Evolutionary conservation across 2,888 invertebrate species (phyloP).

Genomic region (Drosophila mercatorum): DNA sequence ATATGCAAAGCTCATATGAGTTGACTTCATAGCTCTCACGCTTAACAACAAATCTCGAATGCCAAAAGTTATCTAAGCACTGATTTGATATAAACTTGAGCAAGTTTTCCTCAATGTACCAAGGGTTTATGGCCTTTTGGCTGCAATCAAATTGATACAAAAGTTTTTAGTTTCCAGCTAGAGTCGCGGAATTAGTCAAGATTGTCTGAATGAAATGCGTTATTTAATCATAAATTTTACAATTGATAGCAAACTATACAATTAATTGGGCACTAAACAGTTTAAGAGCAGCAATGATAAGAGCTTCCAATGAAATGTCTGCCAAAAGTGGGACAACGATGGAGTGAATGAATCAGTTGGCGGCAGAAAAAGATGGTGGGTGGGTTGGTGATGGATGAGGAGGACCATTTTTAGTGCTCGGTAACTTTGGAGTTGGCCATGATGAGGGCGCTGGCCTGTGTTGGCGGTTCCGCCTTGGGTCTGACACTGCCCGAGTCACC

Average conservation of each 20-base stretch:
- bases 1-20: no score
- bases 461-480: neutral
- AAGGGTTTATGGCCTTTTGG: no score
- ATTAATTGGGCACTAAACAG: constrained; percentile 1
- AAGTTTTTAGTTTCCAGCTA: no score
- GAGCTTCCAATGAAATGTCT: neutral
- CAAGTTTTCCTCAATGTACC: no score
- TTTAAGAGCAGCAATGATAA: neutral
- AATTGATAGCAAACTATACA: constrained; percentile 6
- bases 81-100: no score
- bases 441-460: neutral
- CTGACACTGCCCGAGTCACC: constrained; percentile 21
- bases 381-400: neutral
- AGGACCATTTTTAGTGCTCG: neutral
- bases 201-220: neutral
- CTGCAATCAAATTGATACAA: no score
- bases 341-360: neutral
- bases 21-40: no score
- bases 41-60: no score
- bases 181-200: no score
- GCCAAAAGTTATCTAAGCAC: no score
- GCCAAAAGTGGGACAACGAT: neutral
- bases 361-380: neutral
- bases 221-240: constrained; percentile 1
- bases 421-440: constrained; percentile 8